These are phyloP conservation scores for Nixonia krombeini DNA, from an alignment of 1,140 invertebrate genomes.

Conservation along the genomic window DNA sequence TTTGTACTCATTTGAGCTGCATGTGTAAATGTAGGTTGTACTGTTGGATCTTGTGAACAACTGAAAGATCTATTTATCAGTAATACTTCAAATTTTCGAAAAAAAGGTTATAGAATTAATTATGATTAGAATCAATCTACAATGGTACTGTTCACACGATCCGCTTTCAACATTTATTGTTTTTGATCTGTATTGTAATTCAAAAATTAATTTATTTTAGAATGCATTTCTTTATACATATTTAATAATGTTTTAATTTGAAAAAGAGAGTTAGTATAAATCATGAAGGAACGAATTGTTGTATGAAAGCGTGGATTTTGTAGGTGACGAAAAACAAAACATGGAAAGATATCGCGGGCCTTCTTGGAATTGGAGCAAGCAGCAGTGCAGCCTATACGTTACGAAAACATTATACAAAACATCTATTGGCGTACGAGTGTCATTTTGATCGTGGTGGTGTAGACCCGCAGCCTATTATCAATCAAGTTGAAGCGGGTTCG, in stretches of 20 bases:
- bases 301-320: constrained; percentile 31
- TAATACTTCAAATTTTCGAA: too few relatives aligned
- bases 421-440: constrained; percentile 95
- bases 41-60: constrained; percentile 14
- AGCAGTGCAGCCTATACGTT: constrained; percentile 97
- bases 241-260: constrained; percentile 6
- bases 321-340: constrained; percentile 98
- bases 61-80: too few relatives aligned
- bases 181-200: background rate
- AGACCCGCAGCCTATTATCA: constrained; percentile 95
- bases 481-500: constrained; percentile 90
- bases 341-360: constrained; percentile 97
- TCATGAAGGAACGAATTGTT: constrained; percentile 4
- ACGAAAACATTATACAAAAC: constrained; percentile 97
- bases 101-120: constrained; percentile 7
- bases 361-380: constrained; percentile 93
- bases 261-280: background rate
- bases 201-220: background rate
- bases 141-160: background rate
- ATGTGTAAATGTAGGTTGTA: constrained; percentile 45
- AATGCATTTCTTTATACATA: background rate
- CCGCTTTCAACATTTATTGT: background rate
- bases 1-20: constrained; percentile 42
- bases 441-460: constrained; percentile 96
- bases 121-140: background rate